Base-by-base conservation (phyloP, 2,113 vertebrate genomes). In the Crypturellus undulatus region DNA sequence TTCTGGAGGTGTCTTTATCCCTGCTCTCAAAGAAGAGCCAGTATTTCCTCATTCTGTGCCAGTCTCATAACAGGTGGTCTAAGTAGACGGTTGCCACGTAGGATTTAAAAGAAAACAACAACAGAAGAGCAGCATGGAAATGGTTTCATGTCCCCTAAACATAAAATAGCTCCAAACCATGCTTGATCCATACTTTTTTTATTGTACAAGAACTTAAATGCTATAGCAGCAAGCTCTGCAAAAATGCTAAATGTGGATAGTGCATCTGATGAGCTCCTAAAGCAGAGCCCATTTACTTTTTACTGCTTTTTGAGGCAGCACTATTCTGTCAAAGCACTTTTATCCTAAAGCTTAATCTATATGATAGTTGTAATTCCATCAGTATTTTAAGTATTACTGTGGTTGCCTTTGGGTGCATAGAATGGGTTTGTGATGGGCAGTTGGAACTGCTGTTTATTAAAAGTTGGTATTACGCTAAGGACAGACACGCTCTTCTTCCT, bases 381-480 rank as follows among this genome's bases (percentile, higher is more conserved):
- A 95, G 24, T 52, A 73, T 92, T 96, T 85, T 56, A 92, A 78
- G 64, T 38, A 65, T 76, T 87, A 69, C 58, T 63, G 52, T 83
- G 75, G 70, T 92, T 93, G 64, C 56, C 51, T 69, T 92, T 95
- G 86, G 86, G 54, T 82, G 52, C 63, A n/a, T 40, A 16, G 47
- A 91, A 89, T 88, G 42, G 28, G 69, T 86, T 93, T 84, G 81
- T 73, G 78, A 83, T 94, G 58, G 70, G 83, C 77, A 94, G 68
- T 62, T 93, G 80, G 80, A 52, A 82, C 72, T 79, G 60, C 51
- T 91, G 87, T 89, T 96, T 92, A 90, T 96, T 95, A 86, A 96
- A 89, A 40, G 38, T 77, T 78, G 78, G n/a, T 72, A 65, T 95
- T 88, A 36, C 63, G 79, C 75, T 65, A 78, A 67, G 65, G 47